A percentile compares a stretch with the other conserved stretches of the same genome.
phyloP scores from a whole-genome alignment of 2,797 vertebrate species.

The Florisuga fusca region DNA sequence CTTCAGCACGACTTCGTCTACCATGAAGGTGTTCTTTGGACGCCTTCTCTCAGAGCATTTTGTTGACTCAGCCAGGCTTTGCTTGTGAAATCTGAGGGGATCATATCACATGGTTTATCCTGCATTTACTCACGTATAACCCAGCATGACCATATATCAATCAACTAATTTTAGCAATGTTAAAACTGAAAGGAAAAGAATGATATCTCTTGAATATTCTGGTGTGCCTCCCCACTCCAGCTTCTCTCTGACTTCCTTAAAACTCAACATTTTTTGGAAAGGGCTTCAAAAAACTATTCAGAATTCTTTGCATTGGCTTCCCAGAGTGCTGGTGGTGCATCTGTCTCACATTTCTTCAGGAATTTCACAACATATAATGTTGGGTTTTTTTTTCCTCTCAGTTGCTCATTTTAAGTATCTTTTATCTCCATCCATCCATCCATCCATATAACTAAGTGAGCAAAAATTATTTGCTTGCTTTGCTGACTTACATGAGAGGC shows the following conservation, averaged over 20 bases:
- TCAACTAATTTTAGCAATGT: conserved; percentile 73
- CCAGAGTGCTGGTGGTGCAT: neutral
- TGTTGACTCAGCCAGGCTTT: conserved; percentile 53
- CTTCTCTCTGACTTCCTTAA: neutral
- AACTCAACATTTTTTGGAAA: neutral
- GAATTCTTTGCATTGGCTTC: neutral
- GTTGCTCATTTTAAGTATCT: neutral
- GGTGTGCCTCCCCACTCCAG: neutral
- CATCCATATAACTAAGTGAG: neutral
- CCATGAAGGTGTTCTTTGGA: conserved; percentile 51
- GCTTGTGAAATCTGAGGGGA: conserved; percentile 72
- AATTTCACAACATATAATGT: neutral
- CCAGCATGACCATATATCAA: conserved; percentile 68
- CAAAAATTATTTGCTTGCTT: neutral
- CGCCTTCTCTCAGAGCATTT: conserved; percentile 18
- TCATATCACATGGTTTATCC: conserved; percentile 57
- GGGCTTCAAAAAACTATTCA: neutral
- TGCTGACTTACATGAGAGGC: neutral
- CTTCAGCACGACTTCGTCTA: conserved; percentile 15
- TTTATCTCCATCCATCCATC: neutral
- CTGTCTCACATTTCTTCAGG: neutral
- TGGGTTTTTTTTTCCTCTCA: neutral
- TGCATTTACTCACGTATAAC: conserved; percentile 70
- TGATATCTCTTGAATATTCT: conserved; percentile 18
- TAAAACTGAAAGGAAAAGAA: conserved; percentile 63